Percentiles rank a stretch among this genome's conserved stretches.
These are phyloP conservation scores for Frieseomelitta varia DNA, from an alignment of 1,140 invertebrate species.

Conservation along the genomic window DNA sequence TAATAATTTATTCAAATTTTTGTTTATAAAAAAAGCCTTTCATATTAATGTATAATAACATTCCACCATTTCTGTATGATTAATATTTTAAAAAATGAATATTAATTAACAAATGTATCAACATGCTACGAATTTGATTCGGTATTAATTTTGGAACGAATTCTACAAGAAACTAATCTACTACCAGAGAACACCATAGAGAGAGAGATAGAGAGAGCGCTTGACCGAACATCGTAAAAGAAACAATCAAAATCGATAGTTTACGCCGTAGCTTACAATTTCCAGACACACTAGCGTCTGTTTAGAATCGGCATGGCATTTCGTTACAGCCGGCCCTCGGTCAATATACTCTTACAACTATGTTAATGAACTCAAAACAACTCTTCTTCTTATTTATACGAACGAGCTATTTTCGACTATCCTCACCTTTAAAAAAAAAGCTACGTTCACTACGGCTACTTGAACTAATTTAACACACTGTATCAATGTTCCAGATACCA, in stretches of 20 bases:
- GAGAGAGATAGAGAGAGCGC: background rate
- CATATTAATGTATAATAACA: too few relatives aligned
- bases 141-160: background rate
- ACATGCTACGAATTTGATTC: background rate
- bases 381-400: constrained; percentile 18
- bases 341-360: constrained; percentile 28
- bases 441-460: too few relatives aligned
- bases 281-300: constrained; percentile 31
- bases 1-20: too few relatives aligned
- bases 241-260: constrained; percentile 48
- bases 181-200: background rate
- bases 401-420: background rate
- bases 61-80: too few relatives aligned
- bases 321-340: constrained; percentile 23
- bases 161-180: background rate
- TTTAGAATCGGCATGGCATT: constrained; percentile 41
- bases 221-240: constrained; percentile 27
- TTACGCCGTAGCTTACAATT: constrained; percentile 38
- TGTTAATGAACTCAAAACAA: constrained; percentile 44
- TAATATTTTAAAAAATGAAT: too few relatives aligned
- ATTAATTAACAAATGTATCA: background rate
- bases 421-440: background rate
- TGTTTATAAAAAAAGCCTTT: too few relatives aligned
- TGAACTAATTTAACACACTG: background rate
- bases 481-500: background rate